These are phyloP conservation scores for Parazoanthus atlanticus DNA, from an alignment of 92 coral and sea anemone species.

Conservation along the genomic window DNA sequence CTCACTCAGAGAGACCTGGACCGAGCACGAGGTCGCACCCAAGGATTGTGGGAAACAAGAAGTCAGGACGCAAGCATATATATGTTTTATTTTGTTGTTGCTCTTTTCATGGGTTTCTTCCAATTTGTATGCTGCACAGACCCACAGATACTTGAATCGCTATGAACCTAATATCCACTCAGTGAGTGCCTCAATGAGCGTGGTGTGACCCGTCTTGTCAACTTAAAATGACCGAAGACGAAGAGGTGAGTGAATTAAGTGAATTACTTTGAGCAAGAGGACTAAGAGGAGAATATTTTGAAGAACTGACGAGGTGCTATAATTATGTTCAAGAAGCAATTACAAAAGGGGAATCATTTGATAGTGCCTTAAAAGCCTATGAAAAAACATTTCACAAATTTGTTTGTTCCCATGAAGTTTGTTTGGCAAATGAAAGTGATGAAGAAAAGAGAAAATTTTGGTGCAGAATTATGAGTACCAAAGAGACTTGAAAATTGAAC, in stretches of 20 bases:
- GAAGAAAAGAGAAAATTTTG: not conserved
- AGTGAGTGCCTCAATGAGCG: no score
- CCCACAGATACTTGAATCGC: conserved; percentile 16
- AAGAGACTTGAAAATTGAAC: not conserved
- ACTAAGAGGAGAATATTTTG: not conserved
- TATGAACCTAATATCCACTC: no score
- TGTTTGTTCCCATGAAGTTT: not conserved
- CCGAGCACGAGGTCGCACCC: not conserved
- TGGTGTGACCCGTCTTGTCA: not conserved
- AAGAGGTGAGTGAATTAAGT: not conserved
- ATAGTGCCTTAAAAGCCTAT: no score
- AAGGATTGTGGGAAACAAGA: conserved; percentile 2
- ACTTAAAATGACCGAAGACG: not conserved
- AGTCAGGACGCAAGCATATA: not conserved
- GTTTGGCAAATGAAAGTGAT: not conserved
- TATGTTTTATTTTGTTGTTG: not conserved
- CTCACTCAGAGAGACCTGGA: no score
- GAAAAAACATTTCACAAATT: not conserved
- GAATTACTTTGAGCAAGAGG: not conserved
- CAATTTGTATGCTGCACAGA: not conserved
- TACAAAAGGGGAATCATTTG: no score
- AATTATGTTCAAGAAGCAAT: not conserved
- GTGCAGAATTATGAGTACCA: conserved; percentile 16
- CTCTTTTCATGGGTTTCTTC: not conserved
- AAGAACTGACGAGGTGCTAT: not conserved